These are phyloP conservation scores for Oryzias melastigma DNA, from an alignment of 2,113 vertebrate species.

Conservation along the genomic window DNA sequence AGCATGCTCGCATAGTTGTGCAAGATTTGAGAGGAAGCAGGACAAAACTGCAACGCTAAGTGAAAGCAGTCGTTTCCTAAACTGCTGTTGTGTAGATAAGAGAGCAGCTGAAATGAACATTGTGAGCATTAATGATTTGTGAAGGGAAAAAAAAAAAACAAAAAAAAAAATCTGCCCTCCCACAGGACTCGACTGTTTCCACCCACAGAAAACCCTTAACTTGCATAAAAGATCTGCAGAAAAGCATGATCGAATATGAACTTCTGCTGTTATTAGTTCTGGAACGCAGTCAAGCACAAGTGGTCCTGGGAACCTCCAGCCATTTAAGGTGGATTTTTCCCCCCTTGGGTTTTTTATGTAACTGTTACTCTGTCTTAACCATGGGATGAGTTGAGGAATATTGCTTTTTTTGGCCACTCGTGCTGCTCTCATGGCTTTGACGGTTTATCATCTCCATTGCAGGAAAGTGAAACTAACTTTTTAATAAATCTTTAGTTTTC, in stretches of 20 bases:
- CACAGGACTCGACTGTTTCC: not conserved
- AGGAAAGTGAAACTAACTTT: conserved; percentile 23
- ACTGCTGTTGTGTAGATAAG: not conserved
- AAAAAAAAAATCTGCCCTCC: not conserved
- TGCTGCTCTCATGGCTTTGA: conserved; percentile 13
- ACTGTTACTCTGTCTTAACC: conserved; percentile 30
- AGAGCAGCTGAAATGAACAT: fast-evolving
- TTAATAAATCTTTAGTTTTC: not conserved
- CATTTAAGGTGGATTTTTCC: conserved; percentile 6
- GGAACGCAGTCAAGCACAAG: not conserved
- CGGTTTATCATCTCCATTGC: conserved; percentile 18
- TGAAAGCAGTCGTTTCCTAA: conserved; percentile 41
- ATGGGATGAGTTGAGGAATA: conserved; percentile 36
- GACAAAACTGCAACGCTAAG: conserved; percentile 30
- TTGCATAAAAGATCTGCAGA: not conserved
- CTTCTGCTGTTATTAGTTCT: not conserved
- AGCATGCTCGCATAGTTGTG: conserved; percentile 12
- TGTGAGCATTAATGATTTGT: not conserved
- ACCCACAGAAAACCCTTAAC: conserved; percentile 4
- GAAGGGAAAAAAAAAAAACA: not conserved
- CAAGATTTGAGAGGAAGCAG: conserved; percentile 40
- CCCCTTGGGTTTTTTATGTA: conserved; percentile 26
- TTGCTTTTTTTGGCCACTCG: conserved; percentile 40
- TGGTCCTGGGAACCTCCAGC: conserved; percentile 19
- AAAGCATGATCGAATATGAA: conserved; percentile 8